Conservation (phyloP, 2,797 vertebrate species). For the Leucoraja ocellata region DNA sequence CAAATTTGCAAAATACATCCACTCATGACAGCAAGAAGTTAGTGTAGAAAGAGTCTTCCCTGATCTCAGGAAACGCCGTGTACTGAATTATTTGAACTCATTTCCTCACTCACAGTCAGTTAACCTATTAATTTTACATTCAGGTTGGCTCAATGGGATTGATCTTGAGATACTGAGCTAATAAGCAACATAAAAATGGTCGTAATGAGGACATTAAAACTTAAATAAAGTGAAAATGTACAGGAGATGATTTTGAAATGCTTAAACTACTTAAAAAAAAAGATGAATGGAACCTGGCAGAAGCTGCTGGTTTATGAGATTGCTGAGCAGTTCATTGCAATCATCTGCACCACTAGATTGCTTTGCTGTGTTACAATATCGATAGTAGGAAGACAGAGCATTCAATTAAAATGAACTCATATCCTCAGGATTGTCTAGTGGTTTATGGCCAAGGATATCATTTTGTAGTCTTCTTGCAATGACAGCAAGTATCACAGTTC, state of each 20-base stretch:
- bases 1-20: not conserved
- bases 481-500: no score
- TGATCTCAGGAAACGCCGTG: no score
- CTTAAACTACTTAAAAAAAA: not conserved
- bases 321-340: not conserved
- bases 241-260: not conserved
- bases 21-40: not conserved
- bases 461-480: not conserved
- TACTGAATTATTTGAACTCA: not conserved
- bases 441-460: not conserved
- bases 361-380: not conserved
- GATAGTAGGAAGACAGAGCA: not conserved
- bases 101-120: not conserved
- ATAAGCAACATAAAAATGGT: slow-evolving; percentile 19
- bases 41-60: not conserved
- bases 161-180: not conserved
- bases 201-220: slow-evolving; percentile 26
- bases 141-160: not conserved
- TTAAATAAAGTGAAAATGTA: not conserved
- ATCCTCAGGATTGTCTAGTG: not conserved
- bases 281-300: not conserved
- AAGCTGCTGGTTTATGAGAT: not conserved
- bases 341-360: not conserved
- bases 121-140: not conserved
- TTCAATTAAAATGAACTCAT: not conserved